Percentiles rank a stretch among this genome's conserved stretches.
These are phyloP conservation scores for Tipula unca DNA, from an alignment of 2,888 invertebrate species.

Conservation along the genomic window DNA sequence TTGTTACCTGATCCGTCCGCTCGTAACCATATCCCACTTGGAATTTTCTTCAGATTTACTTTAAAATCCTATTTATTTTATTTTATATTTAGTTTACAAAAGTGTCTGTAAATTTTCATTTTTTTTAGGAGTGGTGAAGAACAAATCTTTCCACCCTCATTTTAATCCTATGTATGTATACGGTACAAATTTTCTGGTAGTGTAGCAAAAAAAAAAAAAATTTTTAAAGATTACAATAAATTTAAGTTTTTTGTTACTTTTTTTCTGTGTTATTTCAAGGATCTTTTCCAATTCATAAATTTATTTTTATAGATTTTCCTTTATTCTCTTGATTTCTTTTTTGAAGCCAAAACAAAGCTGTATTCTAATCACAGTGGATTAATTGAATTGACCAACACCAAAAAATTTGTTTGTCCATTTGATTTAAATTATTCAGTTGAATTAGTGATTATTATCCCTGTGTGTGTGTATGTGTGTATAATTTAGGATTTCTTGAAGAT, in stretches of 20 bases:
- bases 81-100: neutral
- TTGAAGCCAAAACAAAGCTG: neutral
- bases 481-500: neutral
- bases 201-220: neutral
- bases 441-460: neutral
- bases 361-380: neutral
- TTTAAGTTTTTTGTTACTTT: neutral
- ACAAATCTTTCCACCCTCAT: neutral
- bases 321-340: neutral
- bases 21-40: neutral
- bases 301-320: slow-evolving; percentile 3
- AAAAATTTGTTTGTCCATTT: neutral
- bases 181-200: neutral
- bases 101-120: neutral
- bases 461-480: neutral
- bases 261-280: neutral
- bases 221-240: slow-evolving; percentile 15
- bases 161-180: neutral
- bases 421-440: neutral
- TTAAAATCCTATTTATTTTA: neutral
- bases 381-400: slow-evolving; percentile 15
- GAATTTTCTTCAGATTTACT: neutral
- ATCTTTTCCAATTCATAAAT: slow-evolving; percentile 17
- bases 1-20: neutral
- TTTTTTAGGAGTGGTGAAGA: neutral